Evolutionary conservation across 2,797 vertebrate species (phyloP), one percentile per base, ranked within the genome.

Genomic region (Pangasius mekongensis): DNA sequence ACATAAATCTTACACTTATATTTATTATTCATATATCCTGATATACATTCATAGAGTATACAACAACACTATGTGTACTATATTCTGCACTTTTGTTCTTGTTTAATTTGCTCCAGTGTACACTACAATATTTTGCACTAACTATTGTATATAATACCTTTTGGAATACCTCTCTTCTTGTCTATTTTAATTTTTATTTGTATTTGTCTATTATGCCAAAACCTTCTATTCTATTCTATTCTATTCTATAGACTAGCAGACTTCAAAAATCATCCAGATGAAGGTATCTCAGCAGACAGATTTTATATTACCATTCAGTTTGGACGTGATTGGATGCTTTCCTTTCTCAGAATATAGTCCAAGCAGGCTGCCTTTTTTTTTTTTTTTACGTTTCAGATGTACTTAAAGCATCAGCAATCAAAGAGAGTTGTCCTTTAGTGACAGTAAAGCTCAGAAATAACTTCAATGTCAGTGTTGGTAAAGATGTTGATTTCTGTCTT

Each of bases 211-310:
- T 36, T 36, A 36, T 36, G 36, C 36, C 2, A 36, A 36, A 36
- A 36, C 36, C 36, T 36, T 36, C 2, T 39, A 39, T 39, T 39
- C 39, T 39, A 39, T 39, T 39, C 39, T 39, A 39, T 39, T 39
- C 39, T 39, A 39, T 39, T 39, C 3, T 49, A 18, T 77, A n/a
- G n/a, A n/a, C n/a, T n/a, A n/a, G 16, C n/a, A 78, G 76, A 54
- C n/a, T 54, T 54, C 16, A 78, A 20, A 20, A 78, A 78, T 78
- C n/a, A 54, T 16, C 76, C 49, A 78, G 76, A 54, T 78, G n/a
- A 78, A 54, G 16, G 16, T 16, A 78, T 78, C 16, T 20, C 49
- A 78, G 76, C n/a, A 33, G 76, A 16, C n/a, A 78, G 76, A 7
- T 8, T 56, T 78, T 33, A 56, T 54, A 56, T 56, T 54, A 78